Conservation (phyloP, 1,140 invertebrate species). For the Penaeus vannamei region DNA sequence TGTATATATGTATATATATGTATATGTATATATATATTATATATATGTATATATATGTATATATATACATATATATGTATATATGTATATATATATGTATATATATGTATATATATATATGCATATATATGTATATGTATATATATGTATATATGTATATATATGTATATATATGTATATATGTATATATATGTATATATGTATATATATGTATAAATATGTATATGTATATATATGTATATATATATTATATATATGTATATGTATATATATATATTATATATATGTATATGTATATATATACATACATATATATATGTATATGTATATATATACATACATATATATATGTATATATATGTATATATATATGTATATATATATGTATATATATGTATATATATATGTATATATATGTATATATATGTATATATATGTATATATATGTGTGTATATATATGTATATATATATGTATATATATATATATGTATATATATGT, state of each 20-base stretch:
- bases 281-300: neutral
- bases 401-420: neutral
- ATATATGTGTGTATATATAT: too few relatives aligned
- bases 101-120: neutral
- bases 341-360: slow-evolving; percentile 19
- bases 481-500: too few relatives aligned
- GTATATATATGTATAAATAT: neutral
- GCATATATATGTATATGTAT: neutral
- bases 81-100: neutral
- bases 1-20: too few relatives aligned
- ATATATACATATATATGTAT: neutral
- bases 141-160: neutral
- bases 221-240: neutral
- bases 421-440: too few relatives aligned
- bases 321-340: neutral
- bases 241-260: neutral
- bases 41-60: too few relatives aligned
- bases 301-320: neutral
- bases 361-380: slow-evolving; percentile 16
- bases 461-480: too few relatives aligned
- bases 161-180: neutral
- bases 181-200: neutral
- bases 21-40: too few relatives aligned
- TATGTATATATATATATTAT: neutral
- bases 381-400: slow-evolving; percentile 4